Conservation (phyloP, 2,888 invertebrate species). For the Pecten maximus region DNA sequence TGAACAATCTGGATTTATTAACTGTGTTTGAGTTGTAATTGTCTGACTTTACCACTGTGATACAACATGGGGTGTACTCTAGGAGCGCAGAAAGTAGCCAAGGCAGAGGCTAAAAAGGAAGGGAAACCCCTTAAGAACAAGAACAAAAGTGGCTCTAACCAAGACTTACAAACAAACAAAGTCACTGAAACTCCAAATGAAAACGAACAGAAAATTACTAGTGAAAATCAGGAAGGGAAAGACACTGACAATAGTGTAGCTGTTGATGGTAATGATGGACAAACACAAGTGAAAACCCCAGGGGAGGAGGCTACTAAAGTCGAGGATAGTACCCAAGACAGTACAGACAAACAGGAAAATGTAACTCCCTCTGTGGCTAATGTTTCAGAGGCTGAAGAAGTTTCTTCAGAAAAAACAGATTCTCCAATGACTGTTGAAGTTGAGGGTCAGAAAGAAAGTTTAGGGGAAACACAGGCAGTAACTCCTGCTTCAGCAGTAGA, state of each 20-base stretch:
- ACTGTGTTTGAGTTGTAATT: background rate
- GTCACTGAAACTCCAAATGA: background rate
- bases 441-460: background rate
- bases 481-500: background rate
- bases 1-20: background rate
- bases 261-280: background rate
- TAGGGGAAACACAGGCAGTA: background rate
- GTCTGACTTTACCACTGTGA: background rate
- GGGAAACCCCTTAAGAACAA: background rate
- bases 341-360: background rate
- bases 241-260: background rate
- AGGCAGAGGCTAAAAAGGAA: slow-evolving; percentile 19
- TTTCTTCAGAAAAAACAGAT: background rate
- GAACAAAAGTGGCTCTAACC: background rate
- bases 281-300: background rate
- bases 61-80: background rate
- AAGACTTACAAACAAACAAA: background rate
- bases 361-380: background rate
- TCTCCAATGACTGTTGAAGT: background rate
- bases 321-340: background rate
- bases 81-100: background rate
- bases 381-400: background rate
- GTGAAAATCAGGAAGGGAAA: background rate
- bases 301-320: background rate
- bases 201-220: background rate